A percentile compares a stretch with the other conserved stretches of the same genome.
Conservation (phyloP, 2,888 invertebrate genomes). For the Drosophila meridionalis region DNA sequence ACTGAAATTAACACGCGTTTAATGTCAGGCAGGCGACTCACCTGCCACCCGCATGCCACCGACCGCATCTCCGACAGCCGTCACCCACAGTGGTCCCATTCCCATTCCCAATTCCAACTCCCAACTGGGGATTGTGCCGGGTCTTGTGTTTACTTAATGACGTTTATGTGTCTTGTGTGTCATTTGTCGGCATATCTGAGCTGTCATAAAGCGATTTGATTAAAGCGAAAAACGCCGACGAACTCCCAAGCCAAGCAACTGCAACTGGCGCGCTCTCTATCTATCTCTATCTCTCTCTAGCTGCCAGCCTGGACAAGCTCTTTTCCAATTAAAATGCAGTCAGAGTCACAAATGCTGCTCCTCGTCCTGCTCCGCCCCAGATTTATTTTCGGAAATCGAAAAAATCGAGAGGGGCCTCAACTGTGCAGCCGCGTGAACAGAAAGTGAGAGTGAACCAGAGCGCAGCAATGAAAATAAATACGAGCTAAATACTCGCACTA, state of each 20-base stretch:
- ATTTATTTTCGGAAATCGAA: conserved; percentile 82
- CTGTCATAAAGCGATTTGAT: conserved; percentile 83
- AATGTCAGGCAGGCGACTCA: conserved; percentile 69
- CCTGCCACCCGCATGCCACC: conserved; percentile 65
- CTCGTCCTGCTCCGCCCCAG: conserved; percentile 53
- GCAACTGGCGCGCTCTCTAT: conserved; percentile 17
- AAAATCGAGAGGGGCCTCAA: conserved; percentile 22
- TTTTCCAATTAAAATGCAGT: conserved; percentile 79
- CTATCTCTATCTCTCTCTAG: not conserved
- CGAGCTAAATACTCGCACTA: not conserved
- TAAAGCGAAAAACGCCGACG: conserved; percentile 76
- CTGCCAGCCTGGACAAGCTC: conserved; percentile 25
- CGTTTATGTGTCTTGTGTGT: conserved; percentile 76
- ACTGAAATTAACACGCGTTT: conserved; percentile 79
- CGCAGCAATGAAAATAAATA: conserved; percentile 2
- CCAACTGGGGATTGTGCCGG: conserved; percentile 18
- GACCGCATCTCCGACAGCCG: conserved; percentile 4
- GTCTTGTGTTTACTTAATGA: conserved; percentile 72
- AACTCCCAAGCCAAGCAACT: conserved; percentile 49
- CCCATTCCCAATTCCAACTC: conserved; percentile 17
- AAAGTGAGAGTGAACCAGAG: conserved; percentile 57
- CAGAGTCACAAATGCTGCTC: conserved; percentile 30
- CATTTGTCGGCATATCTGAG: conserved; percentile 76
- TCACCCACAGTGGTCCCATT: not conserved
- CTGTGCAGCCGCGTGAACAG: conserved; percentile 1